Evolutionary conservation across 2,888 invertebrate genomes (phyloP).

Genomic region (Acanthosoma haemorrhoidale): DNA sequence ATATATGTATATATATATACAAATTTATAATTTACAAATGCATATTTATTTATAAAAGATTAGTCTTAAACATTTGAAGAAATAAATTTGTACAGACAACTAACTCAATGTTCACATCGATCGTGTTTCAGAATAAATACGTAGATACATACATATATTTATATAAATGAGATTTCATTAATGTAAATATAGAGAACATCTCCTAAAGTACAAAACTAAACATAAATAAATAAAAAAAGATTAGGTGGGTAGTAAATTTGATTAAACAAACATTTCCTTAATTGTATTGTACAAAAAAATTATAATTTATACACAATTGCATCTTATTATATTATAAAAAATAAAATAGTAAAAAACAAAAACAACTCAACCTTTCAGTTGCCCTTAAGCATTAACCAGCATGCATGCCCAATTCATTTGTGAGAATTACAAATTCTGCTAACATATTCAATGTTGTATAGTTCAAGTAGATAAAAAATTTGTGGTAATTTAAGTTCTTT

Average conservation of each 20-base stretch:
- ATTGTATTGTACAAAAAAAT: neutral
- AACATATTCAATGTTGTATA: too few species aligned
- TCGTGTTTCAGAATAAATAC: too few species aligned
- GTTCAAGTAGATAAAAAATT: too few species aligned
- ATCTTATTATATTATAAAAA: neutral
- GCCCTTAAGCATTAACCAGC: too few species aligned
- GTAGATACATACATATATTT: neutral
- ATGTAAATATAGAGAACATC: too few species aligned
- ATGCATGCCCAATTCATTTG: too few species aligned
- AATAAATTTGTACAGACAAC: neutral
- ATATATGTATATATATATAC: neutral
- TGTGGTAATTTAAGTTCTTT: too few species aligned
- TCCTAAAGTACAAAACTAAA: too few species aligned
- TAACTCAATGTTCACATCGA: neutral
- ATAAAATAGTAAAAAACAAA: neutral
- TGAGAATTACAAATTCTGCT: too few species aligned
- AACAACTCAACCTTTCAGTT: slow-evolving; percentile 4
- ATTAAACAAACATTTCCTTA: neutral
- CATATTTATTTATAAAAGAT: neutral
- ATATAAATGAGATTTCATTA: too few species aligned
- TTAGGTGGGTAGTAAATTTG: neutral
- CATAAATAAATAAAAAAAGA: neutral
- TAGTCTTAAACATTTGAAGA: neutral
- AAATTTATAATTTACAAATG: neutral
- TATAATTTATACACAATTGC: neutral